Evolutionary conservation across 2,797 vertebrate genomes (phyloP), one percentile per base, ranked within the genome.

Genomic region (Hyperoplus lanceolatus): DNA sequence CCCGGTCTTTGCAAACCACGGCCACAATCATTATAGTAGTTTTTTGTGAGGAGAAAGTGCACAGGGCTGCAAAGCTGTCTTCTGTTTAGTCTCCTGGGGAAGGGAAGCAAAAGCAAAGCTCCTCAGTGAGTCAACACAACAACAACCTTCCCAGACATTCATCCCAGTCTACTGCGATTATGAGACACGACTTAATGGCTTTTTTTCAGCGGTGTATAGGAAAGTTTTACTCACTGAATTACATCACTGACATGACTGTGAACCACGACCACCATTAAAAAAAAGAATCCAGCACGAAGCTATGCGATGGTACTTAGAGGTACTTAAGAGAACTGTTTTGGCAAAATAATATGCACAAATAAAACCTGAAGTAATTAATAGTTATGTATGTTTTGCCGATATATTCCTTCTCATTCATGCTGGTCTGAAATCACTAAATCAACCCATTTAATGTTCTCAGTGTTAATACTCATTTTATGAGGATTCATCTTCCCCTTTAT

Each of bases 171-270:
- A 65, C 71, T 62, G 18, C 46, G 73, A 57, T 83, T 77, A 89
- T 77, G 45, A 87, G 59, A 69, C 57, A 51, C n/a, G 55, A 65
- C 55, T 80, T 83, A 81, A 83, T 60, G 36, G 51, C 53, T 38
- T 78, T 73, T 70, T 61, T 48, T 43, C 49, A 42, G 42, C 59
- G 18, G 39, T 67, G 74, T 60, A 43, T 18, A 8, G 90, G 87
- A 92, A 91, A 85, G 66, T 70, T 65, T 93, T 85, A 72, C 83
- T 85, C 84, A 87, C 18, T 8, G 67, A 82, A 70, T 90, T 50
- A 85, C 86, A 79, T 90, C 87, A 90, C 80, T 77, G 39, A 77
- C 72, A 79, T 89, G 13, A 75, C 59, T 65, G 49, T 89, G 82
- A 88, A 77, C 85, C 64, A 8, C 66, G 38, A 81, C 46, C 66